Evolutionary conservation across 2,113 vertebrate species (phyloP), one percentile per base, ranked within the genome.

Genomic region (Toxotes chatareus): DNA sequence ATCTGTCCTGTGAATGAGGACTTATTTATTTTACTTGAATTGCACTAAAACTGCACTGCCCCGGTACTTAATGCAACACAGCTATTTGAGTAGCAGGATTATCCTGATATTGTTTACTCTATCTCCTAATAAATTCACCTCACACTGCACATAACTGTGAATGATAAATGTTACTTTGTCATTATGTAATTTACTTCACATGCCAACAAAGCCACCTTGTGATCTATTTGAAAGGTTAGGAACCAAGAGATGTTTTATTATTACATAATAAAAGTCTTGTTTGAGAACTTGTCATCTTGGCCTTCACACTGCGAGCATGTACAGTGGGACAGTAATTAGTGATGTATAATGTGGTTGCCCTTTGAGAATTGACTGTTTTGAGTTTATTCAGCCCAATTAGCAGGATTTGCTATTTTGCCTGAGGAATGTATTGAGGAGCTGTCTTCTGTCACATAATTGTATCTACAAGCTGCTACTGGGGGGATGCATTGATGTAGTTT

Each of bases 381-480:
- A 72, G 67, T 84, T 86, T 69, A 63, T 85, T 87, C 82, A 86
- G 76, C 46, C 74, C 74, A 91, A 85, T 89, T 86, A 88, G 81
- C 4, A 0, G 47, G 23, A 40, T 72, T 88, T 66, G 77, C 63
- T 64, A 38, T 82, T 86, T 75, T 66, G 68, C 82, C 65, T 7
- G 4, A 72, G 73, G 83, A 82, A 80, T 85, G 53, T 70, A 90
- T 82, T 74, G 75, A 83, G 76, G 66, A 85, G 66, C 80, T 67
- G 78, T 86, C 67, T 59, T 38, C 57, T 53, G 21, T 16, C 36
- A 60, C 72, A 67, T 92, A 86, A 88, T 84, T 84, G 75, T 75
- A 77, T 79, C 77, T 82, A 82, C 71, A 84, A 84, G 68, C 68
- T 86, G 70, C 65, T 83, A 31, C 47, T 44, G 66, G 67, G 40